These are phyloP conservation scores for Pseudachorutes palmiensis DNA, from an alignment of 1,140 invertebrate genomes.

Conservation along the genomic window DNA sequence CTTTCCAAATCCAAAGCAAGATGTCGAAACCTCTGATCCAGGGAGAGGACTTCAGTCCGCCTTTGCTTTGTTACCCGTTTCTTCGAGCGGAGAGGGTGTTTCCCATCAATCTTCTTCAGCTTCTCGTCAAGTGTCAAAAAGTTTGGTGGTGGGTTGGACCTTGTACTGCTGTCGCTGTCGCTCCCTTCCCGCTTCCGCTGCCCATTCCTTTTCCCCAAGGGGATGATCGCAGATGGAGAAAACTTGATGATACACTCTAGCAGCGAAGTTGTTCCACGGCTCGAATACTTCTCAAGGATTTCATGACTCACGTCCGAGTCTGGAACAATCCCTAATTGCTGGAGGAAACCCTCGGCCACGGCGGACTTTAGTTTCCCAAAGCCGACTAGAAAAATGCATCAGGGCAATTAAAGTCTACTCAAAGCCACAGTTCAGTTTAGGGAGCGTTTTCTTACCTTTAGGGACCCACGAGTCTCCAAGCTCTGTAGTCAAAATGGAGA, in stretches of 20 bases:
- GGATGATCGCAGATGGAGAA: conserved; percentile 13
- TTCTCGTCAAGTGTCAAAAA: conserved; percentile 3
- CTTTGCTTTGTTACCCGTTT: background rate
- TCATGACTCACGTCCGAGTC: conserved; percentile 6
- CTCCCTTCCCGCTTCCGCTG: too few relatives aligned
- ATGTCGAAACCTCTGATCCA: conserved; percentile 12
- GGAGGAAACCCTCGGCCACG: conserved; percentile 29
- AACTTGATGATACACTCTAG: conserved; percentile 29
- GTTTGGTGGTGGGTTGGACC: too few relatives aligned
- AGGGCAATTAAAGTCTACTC: background rate
- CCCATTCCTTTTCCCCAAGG: too few relatives aligned
- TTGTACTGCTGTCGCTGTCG: too few relatives aligned
- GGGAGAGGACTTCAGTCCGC: background rate
- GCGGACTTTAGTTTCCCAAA: conserved; percentile 20
- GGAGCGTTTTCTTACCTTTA: conserved; percentile 18
- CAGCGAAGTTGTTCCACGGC: conserved; percentile 24
- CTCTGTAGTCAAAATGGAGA: conserved; percentile 30
- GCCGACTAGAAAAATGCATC: conserved; percentile 14
- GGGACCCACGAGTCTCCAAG: background rate
- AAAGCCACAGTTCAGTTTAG: too few relatives aligned
- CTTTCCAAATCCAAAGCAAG: conserved; percentile 14
- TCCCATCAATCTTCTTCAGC: conserved; percentile 13
- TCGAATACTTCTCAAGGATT: conserved; percentile 26
- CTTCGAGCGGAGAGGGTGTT: background rate
- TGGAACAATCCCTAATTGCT: conserved; percentile 17